Evolutionary conservation across 2,888 invertebrate species (phyloP).

Genomic region (Drosophila eohydei): DNA sequence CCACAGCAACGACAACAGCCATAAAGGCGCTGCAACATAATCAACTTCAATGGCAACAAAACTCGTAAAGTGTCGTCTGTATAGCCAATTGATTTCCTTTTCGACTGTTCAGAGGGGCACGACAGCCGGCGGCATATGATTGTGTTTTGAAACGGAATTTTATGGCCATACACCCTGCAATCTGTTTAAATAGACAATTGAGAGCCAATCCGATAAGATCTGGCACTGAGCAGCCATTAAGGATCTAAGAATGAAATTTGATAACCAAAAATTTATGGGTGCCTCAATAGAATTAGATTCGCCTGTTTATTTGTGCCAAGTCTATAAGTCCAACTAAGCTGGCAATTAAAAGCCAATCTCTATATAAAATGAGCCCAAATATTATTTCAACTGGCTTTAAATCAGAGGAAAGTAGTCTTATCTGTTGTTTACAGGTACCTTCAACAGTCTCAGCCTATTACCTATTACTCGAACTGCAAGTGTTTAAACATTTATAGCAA

Average conservation of each 20-base stretch:
- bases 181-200: constrained; percentile 23
- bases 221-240: constrained; percentile 1
- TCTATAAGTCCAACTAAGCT: background rate
- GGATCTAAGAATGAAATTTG: constrained; percentile 4
- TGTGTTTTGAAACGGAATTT: constrained; percentile 40
- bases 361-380: too few relatives aligned
- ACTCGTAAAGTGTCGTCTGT: constrained; percentile 65
- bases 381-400: background rate
- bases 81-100: constrained; percentile 61
- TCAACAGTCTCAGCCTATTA: background rate
- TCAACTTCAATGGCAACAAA: constrained; percentile 56
- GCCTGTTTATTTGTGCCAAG: background rate
- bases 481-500: constrained; percentile 52
- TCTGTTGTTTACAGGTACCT: too few relatives aligned
- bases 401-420: background rate
- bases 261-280: background rate
- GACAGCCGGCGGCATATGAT: constrained; percentile 23
- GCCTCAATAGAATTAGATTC: background rate
- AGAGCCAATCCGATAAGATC: constrained; percentile 22
- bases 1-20: constrained; percentile 10
- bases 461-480: constrained; percentile 1
- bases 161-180: constrained; percentile 27
- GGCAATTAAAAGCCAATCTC: too few relatives aligned
- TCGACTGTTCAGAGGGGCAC: constrained; percentile 1
- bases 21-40: constrained; percentile 62